Evolutionary conservation across 2,113 vertebrate genomes (phyloP).

Genomic region (Prinia subflava): DNA sequence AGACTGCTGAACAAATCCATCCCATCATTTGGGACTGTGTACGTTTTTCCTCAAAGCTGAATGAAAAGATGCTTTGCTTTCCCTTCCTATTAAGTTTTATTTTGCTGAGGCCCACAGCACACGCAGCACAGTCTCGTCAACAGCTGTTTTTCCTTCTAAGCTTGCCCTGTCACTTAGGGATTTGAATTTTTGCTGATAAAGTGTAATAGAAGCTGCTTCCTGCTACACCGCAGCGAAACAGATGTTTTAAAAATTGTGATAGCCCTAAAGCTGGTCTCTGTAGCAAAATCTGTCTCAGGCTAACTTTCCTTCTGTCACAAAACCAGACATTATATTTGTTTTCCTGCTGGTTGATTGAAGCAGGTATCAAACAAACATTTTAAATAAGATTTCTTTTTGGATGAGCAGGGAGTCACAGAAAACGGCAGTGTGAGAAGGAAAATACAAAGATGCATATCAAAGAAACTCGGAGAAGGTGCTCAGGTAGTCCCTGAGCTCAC

Average conservation of each 20-base stretch:
- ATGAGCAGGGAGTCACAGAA: not conserved
- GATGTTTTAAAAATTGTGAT: conserved; percentile 26
- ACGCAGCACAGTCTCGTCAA: not conserved
- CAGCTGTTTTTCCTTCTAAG: conserved; percentile 53
- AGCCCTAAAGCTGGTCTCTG: not conserved
- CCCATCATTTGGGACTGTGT: not conserved
- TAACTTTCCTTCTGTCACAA: not conserved
- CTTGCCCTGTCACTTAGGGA: conserved; percentile 20
- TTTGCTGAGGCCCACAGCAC: not conserved
- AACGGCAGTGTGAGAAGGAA: not conserved
- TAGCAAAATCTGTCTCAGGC: not conserved
- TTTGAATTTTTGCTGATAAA: conserved; percentile 58
- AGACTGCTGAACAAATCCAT: not conserved
- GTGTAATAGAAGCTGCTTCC: conserved; percentile 54
- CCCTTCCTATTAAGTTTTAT: not conserved
- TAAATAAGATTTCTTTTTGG: not conserved
- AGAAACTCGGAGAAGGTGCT: not conserved
- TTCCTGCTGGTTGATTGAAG: not conserved
- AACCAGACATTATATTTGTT: not conserved
- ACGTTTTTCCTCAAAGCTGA: not conserved
- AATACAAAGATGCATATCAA: not conserved
- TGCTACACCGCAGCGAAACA: not conserved
- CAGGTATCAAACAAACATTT: not conserved
- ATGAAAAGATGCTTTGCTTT: conserved; percentile 15
- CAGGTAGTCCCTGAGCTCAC: not conserved